Conservation (phyloP, 1,140 invertebrate genomes). For the Tetragonula clypearis region DNA sequence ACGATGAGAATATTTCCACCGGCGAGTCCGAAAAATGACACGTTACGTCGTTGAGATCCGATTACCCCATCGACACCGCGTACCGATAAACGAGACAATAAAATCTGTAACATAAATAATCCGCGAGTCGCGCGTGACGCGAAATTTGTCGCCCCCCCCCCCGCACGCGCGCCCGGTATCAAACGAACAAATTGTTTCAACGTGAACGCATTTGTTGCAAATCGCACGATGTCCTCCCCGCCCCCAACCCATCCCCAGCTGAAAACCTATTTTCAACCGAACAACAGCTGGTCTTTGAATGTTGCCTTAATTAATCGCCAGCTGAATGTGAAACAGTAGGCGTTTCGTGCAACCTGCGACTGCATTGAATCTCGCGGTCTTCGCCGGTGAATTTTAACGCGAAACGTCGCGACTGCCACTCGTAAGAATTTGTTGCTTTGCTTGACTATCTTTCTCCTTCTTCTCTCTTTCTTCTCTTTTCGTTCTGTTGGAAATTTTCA, state of each 20-base stretch:
- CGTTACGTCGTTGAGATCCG: slow-evolving; percentile 22
- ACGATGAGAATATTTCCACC: background rate
- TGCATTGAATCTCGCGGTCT: slow-evolving; percentile 14
- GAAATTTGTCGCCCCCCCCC: slow-evolving; percentile 50
- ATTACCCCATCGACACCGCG: slow-evolving; percentile 23
- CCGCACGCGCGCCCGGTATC: slow-evolving; percentile 18
- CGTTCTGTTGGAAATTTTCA: background rate
- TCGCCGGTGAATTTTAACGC: background rate
- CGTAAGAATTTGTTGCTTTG: too few species aligned
- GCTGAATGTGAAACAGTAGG: slow-evolving; percentile 38
- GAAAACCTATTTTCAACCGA: slow-evolving; percentile 29
- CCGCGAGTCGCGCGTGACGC: slow-evolving; percentile 39
- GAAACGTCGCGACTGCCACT: background rate
- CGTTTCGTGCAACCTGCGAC: slow-evolving; percentile 45
- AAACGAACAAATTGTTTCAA: slow-evolving; percentile 56
- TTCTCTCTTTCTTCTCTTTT: background rate
- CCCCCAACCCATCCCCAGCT: background rate
- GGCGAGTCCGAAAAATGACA: slow-evolving; percentile 18
- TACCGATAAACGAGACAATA: slow-evolving; percentile 59
- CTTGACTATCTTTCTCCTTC: too few species aligned
- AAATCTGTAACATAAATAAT: slow-evolving; percentile 64
- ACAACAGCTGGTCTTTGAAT: slow-evolving; percentile 46
- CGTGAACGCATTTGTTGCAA: slow-evolving; percentile 46
- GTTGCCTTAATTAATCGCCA: slow-evolving; percentile 49
- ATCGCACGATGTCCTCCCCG: slow-evolving; percentile 25